Conservation (phyloP, 2,113 vertebrate species). For the Dasyprocta punctata region DNA sequence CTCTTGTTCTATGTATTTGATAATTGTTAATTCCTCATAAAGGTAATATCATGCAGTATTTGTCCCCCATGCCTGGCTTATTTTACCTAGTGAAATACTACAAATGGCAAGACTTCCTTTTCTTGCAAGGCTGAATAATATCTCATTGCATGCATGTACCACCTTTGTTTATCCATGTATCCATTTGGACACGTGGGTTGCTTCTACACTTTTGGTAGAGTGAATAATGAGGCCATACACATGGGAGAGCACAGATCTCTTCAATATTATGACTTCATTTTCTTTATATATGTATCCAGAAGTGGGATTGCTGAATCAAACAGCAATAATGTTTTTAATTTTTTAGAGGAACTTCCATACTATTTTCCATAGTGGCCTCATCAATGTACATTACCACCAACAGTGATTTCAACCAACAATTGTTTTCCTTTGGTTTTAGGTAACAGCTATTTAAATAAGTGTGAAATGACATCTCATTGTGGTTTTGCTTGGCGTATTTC, state of each 20-base stretch:
- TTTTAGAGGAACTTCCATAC: background rate
- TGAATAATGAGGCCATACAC: background rate
- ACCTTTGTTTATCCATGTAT: background rate
- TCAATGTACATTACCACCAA: background rate
- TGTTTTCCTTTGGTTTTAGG: background rate
- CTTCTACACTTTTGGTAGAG: background rate
- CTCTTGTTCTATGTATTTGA: background rate
- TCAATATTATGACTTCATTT: background rate
- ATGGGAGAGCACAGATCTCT: background rate
- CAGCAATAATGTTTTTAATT: background rate
- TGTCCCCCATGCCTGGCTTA: background rate
- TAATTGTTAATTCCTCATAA: background rate
- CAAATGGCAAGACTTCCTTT: background rate
- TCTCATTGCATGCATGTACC: background rate
- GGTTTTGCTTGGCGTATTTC: background rate
- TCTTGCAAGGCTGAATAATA: background rate
- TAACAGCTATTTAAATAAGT: background rate
- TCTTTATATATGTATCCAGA: background rate
- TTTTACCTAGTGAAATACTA: background rate
- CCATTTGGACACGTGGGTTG: background rate
- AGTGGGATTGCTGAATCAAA: background rate
- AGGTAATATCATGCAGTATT: background rate
- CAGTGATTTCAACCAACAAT: background rate
- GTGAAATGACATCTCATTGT: background rate
- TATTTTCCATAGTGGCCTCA: background rate